Conservation (phyloP, 92 coral and sea anemone genomes). For the Paragorgia papillata region DNA sequence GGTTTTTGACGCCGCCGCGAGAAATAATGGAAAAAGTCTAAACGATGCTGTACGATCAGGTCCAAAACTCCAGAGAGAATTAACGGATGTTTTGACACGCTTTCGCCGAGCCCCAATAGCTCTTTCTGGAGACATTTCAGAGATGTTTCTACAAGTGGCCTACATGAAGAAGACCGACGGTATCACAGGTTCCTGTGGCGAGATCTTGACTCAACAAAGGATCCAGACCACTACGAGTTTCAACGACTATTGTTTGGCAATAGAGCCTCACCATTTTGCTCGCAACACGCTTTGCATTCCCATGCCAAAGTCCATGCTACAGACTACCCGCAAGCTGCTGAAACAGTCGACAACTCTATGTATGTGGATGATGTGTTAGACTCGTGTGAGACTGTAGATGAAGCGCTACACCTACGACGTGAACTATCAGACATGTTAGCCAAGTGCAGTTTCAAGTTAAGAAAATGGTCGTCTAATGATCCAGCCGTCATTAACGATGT, state of each 20-base stretch:
- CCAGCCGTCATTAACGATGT: slow-evolving; percentile 41
- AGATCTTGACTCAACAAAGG: slow-evolving; percentile 37
- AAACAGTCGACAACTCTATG: slow-evolving; percentile 49
- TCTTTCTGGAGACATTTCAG: slow-evolving; percentile 60
- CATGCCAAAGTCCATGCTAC: slow-evolving; percentile 39
- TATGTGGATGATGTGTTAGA: slow-evolving; percentile 61
- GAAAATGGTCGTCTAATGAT: slow-evolving; percentile 55
- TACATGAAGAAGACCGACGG: slow-evolving; percentile 53
- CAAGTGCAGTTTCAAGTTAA: slow-evolving; percentile 44
- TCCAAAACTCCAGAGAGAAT: slow-evolving; percentile 58
- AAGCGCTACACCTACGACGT: slow-evolving; percentile 44
- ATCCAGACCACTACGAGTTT: slow-evolving; percentile 61
- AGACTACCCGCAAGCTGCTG: slow-evolving; percentile 52
- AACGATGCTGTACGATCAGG: slow-evolving; percentile 59
- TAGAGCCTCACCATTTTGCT: slow-evolving; percentile 58
- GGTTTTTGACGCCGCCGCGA: slow-evolving; percentile 64
- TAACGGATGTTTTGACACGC: slow-evolving; percentile 58
- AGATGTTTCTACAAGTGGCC: slow-evolving; percentile 60
- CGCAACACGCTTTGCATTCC: slow-evolving; percentile 35
- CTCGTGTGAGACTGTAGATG: slow-evolving; percentile 53
- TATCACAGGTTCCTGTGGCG: slow-evolving; percentile 24
- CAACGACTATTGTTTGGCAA: slow-evolving; percentile 55
- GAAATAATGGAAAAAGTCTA: slow-evolving; percentile 50
- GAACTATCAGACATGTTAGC: slow-evolving; percentile 52
- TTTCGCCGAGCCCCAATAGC: slow-evolving; percentile 61